Evolutionary conservation across 2,113 vertebrate species (phyloP).

Genomic region (Halcyon malimbica): DNA sequence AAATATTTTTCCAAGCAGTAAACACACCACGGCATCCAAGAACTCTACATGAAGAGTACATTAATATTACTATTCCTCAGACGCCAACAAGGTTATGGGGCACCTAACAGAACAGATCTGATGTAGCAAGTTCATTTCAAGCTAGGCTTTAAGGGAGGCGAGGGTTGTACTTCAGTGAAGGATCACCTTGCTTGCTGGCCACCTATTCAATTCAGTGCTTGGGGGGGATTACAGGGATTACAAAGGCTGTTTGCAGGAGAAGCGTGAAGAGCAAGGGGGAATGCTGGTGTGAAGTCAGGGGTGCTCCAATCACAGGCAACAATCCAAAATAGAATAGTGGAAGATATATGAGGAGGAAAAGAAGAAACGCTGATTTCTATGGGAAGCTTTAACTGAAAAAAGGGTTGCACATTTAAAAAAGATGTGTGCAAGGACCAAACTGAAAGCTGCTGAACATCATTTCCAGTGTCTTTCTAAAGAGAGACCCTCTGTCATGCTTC

Average conservation of each 20-base stretch:
- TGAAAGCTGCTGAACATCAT: not conserved
- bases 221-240: fast-evolving
- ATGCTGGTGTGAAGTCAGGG: not conserved
- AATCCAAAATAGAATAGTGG: not conserved
- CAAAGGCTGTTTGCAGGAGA: not conserved
- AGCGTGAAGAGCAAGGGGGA: not conserved
- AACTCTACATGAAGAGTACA: not conserved
- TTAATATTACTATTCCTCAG: not conserved
- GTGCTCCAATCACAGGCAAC: not conserved
- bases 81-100: not conserved
- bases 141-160: not conserved
- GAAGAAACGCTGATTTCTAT: not conserved
- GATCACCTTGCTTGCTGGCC: not conserved
- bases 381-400: not conserved
- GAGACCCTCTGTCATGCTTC: not conserved
- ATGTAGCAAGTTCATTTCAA: not conserved
- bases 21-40: not conserved
- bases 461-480: not conserved
- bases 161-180: not conserved
- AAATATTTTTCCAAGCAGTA: not conserved
- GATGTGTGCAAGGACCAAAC: not conserved
- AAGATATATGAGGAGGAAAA: not conserved
- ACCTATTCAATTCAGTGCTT: not conserved
- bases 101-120: not conserved
- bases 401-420: not conserved